Evolutionary conservation across 2,113 vertebrate species (phyloP), one percentile per base, ranked within the genome.

Genomic region (Ochotona princeps): DNA sequence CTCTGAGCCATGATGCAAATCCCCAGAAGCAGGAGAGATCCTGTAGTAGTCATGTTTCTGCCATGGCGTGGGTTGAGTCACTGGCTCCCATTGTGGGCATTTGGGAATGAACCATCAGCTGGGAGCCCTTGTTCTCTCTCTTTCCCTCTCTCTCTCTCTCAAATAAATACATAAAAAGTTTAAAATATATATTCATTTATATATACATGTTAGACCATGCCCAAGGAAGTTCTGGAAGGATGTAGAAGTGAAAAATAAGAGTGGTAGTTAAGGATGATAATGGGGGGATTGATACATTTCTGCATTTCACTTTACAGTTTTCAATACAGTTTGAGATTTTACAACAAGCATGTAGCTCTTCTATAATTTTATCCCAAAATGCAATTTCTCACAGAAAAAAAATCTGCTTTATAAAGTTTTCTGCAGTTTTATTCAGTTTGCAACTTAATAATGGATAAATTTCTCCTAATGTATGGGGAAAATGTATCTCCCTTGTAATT

Each of bases 161-260:
- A 57, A 57, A 57, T 57, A 57, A 57, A 57, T 57, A 57, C 14
- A 57, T 57, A 57, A 57, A 57, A 57, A 57, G 5, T 57, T 57
- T 57, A 15, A 57, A 57, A 57, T 20, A 57, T 57, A 57, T 30
- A 74, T 9, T 54, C 38, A 61, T 72, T 25, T 38, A 14, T n/a
- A 61, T 69, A 66, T 18, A 81, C 2, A 25, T 67, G 49, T 92
- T 74, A 54, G 65, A 47, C 28, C 44, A 73, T 72, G 23, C 1
- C 38, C 72, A 79, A 78, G 83, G 82, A 87, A 84, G 44, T 88
- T 93, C 82, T 84, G 8, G 78, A 78, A 93, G 26, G 15, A 63
- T 70, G 61, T 2, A 61, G 63, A 91, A 61, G 13, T 79, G 21
- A 86, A 72, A 54, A 35, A 92, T 82, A 65, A 75, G 17, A 85